phyloP scores from a whole-genome alignment of 64 coral and sea anemone genomes.

The Hydrozoanthus tunicans region DNA sequence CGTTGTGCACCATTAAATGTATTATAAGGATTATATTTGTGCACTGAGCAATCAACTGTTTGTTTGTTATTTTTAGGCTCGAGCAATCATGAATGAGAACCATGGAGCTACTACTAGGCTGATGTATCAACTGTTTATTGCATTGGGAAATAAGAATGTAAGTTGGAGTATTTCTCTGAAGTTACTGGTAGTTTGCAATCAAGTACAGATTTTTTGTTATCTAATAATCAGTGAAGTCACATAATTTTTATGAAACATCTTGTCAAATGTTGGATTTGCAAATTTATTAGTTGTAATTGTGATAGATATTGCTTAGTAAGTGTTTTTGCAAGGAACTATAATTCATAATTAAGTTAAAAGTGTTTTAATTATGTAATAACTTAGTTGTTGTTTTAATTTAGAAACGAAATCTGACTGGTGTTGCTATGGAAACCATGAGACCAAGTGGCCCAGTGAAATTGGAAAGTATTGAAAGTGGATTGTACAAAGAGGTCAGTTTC shows the following conservation, averaged over 20 bases:
- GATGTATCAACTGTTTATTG: slow-evolving; percentile 95
- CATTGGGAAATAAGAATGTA: slow-evolving; percentile 92
- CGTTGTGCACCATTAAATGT: no score
- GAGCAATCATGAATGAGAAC: slow-evolving; percentile 91
- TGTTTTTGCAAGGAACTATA: background rate
- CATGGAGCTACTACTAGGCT: slow-evolving; percentile 90
- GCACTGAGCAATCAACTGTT: background rate
- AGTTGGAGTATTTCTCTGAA: background rate
- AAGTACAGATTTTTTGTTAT: no score
- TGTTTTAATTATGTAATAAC: no score
- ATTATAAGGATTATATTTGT: no score
- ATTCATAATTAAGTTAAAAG: no score
- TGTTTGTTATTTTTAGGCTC: slow-evolving; percentile 61
- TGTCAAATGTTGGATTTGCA: no score
- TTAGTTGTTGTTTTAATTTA: background rate
- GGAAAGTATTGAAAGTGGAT: slow-evolving; percentile 95
- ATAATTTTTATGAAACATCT: no score
- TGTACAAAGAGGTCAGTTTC: slow-evolving; percentile 95
- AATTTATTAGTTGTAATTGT: no score
- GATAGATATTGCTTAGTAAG: no score
- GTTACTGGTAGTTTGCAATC: no score
- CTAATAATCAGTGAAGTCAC: no score
- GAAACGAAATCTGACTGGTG: slow-evolving; percentile 89
- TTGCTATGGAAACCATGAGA: slow-evolving; percentile 99
- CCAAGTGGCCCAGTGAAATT: slow-evolving; percentile 96